A percentile compares a stretch with the other conserved stretches of the same genome.
Conservation (phyloP, 2,888 invertebrate species). For the Andrena bucephala region DNA sequence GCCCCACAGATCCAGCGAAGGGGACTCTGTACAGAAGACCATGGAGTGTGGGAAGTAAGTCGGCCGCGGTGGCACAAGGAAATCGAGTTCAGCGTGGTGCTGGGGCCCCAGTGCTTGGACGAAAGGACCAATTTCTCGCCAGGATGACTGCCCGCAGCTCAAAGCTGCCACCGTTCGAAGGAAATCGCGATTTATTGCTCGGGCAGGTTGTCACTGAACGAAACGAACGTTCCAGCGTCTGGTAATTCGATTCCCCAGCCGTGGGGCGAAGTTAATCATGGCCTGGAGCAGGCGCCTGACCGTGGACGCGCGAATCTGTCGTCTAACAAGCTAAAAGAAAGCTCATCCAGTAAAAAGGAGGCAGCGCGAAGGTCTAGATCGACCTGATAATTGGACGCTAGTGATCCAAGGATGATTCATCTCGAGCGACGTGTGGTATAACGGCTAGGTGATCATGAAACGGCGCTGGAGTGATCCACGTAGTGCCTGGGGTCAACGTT, state of each 20-base stretch:
- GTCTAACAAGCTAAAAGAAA: conserved; percentile 41
- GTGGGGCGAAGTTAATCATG: conserved; percentile 47
- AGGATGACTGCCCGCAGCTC: conserved; percentile 18
- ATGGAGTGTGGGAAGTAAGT: not conserved
- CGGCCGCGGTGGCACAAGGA: not conserved
- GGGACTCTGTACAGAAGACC: not conserved
- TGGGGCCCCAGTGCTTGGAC: not conserved
- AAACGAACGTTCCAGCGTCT: not conserved
- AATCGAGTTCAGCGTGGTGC: conserved; percentile 3
- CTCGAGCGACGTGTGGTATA: not conserved
- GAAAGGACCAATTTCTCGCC: conserved; percentile 29
- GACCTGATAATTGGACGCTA: conserved; percentile 14
- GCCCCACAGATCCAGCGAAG: not conserved
- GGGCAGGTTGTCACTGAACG: not conserved
- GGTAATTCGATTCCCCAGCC: conserved; percentile 34
- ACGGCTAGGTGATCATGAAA: not conserved
- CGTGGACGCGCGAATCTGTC: not conserved
- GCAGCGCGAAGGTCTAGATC: conserved; percentile 11
- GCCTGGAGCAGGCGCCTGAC: conserved; percentile 16
- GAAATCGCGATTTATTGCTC: conserved; percentile 31
- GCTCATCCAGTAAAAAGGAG: conserved; percentile 16
- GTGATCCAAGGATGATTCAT: conserved; percentile 8
- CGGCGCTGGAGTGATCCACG: conserved; percentile 1
- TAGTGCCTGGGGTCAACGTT: not conserved
- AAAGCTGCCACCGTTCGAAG: conserved; percentile 18